Evolutionary conservation across 1,140 invertebrate species (phyloP).

Genomic region (Bombus difficillimus): DNA sequence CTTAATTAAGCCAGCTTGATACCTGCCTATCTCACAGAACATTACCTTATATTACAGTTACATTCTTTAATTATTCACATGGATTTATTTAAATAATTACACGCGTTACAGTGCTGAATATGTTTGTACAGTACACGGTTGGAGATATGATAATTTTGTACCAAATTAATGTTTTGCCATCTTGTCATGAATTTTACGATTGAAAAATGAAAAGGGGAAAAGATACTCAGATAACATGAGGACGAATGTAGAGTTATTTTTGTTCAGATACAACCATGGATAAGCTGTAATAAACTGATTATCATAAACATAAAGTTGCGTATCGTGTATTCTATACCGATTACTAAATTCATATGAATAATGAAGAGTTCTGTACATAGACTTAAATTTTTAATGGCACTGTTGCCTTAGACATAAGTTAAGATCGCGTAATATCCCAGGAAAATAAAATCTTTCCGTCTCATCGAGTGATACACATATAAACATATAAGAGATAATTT

Average conservation of each 20-base stretch:
- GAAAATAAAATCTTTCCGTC: slow-evolving; percentile 69
- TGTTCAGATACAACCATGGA: slow-evolving; percentile 75
- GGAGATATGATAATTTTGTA: slow-evolving; percentile 73
- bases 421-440: slow-evolving; percentile 65
- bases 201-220: slow-evolving; percentile 16
- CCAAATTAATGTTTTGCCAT: slow-evolving; percentile 74
- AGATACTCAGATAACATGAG: slow-evolving; percentile 68
- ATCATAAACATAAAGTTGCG: slow-evolving; percentile 67
- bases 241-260: slow-evolving; percentile 75
- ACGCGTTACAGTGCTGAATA: slow-evolving; percentile 66
- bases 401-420: slow-evolving; percentile 71
- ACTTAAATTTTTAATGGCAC: slow-evolving; percentile 70
- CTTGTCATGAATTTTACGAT: slow-evolving; percentile 70
- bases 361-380: slow-evolving; percentile 71
- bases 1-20: slow-evolving; percentile 81
- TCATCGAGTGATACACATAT: slow-evolving; percentile 68
- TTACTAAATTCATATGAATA: slow-evolving; percentile 72
- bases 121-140: slow-evolving; percentile 73
- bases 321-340: slow-evolving; percentile 71
- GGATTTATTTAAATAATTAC: slow-evolving; percentile 64
- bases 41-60: slow-evolving; percentile 75
- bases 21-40: slow-evolving; percentile 80
- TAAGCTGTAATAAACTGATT: slow-evolving; percentile 79
- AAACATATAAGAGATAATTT: slow-evolving; percentile 65
- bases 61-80: slow-evolving; percentile 70